phyloP scores from a whole-genome alignment of 2,113 vertebrate species.

The Megatriorchis doriae region DNA sequence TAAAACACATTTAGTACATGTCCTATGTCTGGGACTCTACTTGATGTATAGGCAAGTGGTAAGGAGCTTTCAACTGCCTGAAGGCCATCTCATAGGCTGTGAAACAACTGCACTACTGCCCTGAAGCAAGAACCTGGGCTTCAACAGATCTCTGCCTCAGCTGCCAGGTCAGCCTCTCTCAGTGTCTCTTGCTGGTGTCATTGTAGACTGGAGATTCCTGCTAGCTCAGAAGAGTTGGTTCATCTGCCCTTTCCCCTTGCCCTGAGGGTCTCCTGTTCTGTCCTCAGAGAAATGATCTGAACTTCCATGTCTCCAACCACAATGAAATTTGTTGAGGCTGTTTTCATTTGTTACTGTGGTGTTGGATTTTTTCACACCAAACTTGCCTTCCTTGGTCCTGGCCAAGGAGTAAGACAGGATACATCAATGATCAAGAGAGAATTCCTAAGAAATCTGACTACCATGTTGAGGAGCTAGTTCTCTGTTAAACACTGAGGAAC shows the following conservation, averaged over 20 bases:
- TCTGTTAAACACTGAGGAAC: not conserved
- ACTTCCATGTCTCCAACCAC: not conserved
- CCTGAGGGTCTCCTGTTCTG: not conserved
- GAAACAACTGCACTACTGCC: not conserved
- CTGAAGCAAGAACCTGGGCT: not conserved
- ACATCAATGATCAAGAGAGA: not conserved
- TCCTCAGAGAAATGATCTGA: not conserved
- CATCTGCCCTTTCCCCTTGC: not conserved
- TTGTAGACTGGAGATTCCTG: not conserved
- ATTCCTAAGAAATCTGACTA: not conserved
- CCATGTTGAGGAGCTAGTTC: not conserved
- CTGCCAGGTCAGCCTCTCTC: not conserved
- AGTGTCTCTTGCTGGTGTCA: not conserved
- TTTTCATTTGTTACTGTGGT: not conserved
- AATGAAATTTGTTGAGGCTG: not conserved
- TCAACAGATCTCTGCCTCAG: not conserved
- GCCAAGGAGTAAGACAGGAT: not conserved
- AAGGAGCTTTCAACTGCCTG: not conserved
- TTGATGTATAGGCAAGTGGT: not conserved
- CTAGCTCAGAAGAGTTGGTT: not conserved
- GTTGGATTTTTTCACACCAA: not conserved
- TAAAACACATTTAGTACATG: no score
- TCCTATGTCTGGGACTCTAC: not conserved
- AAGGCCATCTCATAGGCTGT: not conserved
- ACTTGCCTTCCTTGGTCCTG: not conserved